Conservation (phyloP, 1,140 invertebrate genomes). For the Druon quercuslanigerum region DNA sequence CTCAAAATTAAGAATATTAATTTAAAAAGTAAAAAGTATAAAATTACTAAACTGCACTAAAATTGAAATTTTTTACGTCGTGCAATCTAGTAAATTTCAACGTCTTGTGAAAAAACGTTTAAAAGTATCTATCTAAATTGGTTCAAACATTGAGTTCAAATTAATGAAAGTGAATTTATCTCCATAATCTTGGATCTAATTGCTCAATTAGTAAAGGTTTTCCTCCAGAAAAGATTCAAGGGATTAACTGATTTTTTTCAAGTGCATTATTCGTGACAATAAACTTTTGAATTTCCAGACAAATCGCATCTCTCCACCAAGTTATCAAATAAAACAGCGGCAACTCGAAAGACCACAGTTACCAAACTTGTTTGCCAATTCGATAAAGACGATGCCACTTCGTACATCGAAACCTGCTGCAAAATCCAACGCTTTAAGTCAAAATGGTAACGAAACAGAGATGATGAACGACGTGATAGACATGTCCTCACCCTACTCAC, state of each 20-base stretch:
- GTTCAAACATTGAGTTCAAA: neutral
- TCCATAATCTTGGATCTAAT: too few relatives aligned
- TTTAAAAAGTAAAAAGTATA: too few relatives aligned
- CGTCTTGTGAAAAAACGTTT: too few relatives aligned
- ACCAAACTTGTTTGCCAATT: conserved; percentile 67
- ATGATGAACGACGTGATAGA: conserved; percentile 75
- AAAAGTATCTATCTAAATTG: neutral
- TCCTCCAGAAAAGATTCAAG: too few relatives aligned
- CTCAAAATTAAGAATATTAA: too few relatives aligned
- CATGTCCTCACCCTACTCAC: conserved; percentile 90
- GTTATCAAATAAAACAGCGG: conserved; percentile 66
- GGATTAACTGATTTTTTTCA: neutral
- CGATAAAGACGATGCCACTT: conserved; percentile 55
- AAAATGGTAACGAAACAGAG: conserved; percentile 73
- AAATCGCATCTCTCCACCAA: conserved; percentile 72
- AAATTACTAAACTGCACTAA: too few relatives aligned
- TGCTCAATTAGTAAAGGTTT: too few relatives aligned
- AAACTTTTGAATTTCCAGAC: conserved; percentile 49
- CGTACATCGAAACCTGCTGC: conserved; percentile 50
- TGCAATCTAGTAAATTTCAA: too few relatives aligned
- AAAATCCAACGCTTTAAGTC: conserved; percentile 63
- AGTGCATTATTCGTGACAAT: conserved; percentile 22
- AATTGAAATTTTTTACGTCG: too few relatives aligned
- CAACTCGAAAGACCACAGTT: conserved; percentile 65
- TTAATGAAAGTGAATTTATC: too few relatives aligned